Conservation (phyloP, 1,140 invertebrate genomes). For the Drosophila santomea region DNA sequence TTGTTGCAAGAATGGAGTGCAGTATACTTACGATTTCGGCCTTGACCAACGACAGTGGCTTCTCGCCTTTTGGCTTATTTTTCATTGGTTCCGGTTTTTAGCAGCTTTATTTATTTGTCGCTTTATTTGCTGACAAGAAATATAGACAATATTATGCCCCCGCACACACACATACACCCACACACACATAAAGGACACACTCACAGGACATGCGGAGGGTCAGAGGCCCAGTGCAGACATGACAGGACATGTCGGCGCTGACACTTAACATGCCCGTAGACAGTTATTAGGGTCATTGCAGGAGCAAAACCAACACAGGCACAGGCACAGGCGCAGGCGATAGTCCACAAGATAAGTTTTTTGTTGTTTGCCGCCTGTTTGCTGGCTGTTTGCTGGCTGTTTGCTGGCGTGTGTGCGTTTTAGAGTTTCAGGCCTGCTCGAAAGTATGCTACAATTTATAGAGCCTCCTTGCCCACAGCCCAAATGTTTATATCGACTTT, state of each 20-base stretch:
- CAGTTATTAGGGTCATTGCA: constrained; percentile 78
- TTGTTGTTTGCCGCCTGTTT: constrained; percentile 14
- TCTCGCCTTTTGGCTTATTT: constrained; percentile 45
- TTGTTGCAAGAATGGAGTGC: too few species aligned
- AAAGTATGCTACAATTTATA: constrained; percentile 77
- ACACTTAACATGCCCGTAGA: constrained; percentile 82
- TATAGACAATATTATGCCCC: constrained; percentile 77
- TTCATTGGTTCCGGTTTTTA: constrained; percentile 67
- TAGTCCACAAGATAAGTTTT: constrained; percentile 49
- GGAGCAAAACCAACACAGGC: constrained; percentile 31
- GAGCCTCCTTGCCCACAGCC: constrained; percentile 56
- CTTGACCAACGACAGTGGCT: not conserved
- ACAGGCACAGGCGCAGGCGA: constrained; percentile 12
- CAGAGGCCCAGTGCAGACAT: constrained; percentile 58
- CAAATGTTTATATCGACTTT: constrained; percentile 79
- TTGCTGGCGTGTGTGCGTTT: constrained; percentile 52
- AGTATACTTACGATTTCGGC: not conserved
- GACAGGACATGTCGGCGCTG: constrained; percentile 78
- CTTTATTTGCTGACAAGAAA: constrained; percentile 81
- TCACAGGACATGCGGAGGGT: constrained; percentile 17
- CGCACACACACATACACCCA: constrained; percentile 19
- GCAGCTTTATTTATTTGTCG: constrained; percentile 80
- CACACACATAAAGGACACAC: constrained; percentile 3
- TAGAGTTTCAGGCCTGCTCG: constrained; percentile 64
- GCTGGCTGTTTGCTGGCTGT: not conserved